Conservation (phyloP, 1,140 invertebrate species). For the Eurosta solidaginis region DNA sequence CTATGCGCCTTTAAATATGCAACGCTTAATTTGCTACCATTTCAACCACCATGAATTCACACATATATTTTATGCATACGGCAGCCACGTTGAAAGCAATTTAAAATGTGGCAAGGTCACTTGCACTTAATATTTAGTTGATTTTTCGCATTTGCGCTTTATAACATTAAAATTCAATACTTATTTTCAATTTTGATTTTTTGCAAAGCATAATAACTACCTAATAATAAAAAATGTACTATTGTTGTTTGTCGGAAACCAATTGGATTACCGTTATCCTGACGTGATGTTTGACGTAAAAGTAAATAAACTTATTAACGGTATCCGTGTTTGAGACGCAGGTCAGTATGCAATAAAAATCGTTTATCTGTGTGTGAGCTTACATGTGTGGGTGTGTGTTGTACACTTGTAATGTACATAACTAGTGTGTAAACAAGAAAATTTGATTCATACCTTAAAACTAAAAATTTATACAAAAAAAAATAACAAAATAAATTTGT, state of each 20-base stretch:
- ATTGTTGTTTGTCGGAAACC: background rate
- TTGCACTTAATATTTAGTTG: conserved; percentile 8
- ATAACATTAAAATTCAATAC: conserved; percentile 15
- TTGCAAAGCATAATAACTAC: background rate
- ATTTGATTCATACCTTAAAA: too few species aligned
- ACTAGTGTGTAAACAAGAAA: conserved; percentile 14
- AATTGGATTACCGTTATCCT: conserved; percentile 11
- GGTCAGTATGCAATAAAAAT: background rate
- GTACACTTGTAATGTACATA: conserved; percentile 26
- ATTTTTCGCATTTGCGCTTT: conserved; percentile 18
- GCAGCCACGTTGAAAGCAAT: background rate
- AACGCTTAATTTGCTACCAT: too few species aligned
- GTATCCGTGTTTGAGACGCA: background rate
- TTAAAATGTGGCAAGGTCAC: background rate
- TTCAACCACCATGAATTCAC: too few species aligned
- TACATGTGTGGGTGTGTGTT: too few species aligned
- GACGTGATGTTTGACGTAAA: conserved; percentile 2
- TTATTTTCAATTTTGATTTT: conserved; percentile 10
- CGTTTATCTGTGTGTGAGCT: background rate
- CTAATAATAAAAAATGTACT: conserved; percentile 5
- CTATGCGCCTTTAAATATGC: background rate
- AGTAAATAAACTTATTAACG: conserved; percentile 6
- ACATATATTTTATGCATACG: too few species aligned
- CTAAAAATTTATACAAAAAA: background rate
- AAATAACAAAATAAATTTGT: background rate